A percentile compares a stretch with the other conserved stretches of the same genome.
These are phyloP conservation scores for Labeo rohita DNA, from an alignment of 2,113 vertebrate species.

Conservation along the genomic window DNA sequence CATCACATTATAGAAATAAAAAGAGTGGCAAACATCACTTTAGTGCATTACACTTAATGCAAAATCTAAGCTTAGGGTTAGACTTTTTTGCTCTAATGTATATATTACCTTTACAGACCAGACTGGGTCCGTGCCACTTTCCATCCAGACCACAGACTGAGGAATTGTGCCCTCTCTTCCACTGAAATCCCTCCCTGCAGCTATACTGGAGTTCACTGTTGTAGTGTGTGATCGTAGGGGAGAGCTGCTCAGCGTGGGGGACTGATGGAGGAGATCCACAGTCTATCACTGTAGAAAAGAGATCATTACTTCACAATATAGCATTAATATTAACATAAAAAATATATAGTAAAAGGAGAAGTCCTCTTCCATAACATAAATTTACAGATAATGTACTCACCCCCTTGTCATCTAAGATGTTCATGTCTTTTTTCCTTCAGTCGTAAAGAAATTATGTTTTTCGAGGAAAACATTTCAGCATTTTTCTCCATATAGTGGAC, in stretches of 20 bases:
- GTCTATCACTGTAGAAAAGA: slow-evolving; percentile 68
- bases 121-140: slow-evolving; percentile 66
- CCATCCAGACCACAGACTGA: slow-evolving; percentile 73
- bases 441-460: no score
- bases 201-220: slow-evolving; percentile 61
- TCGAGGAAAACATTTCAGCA: no score
- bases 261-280: slow-evolving; percentile 68
- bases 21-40: neutral
- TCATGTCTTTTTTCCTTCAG: no score
- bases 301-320: no score
- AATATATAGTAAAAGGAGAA: no score
- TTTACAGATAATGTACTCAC: no score
- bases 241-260: slow-evolving; percentile 49
- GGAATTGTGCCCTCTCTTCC: slow-evolving; percentile 65
- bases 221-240: slow-evolving; percentile 66
- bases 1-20: neutral
- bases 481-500: no score
- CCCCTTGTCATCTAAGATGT: no score
- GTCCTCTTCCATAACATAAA: no score
- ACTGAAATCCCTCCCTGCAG: slow-evolving; percentile 72
- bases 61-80: no score
- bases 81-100: neutral
- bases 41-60: neutral
- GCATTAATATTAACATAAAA: no score
- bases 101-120: slow-evolving; percentile 77